phyloP scores from a whole-genome alignment of 1,140 invertebrate species.

The Cepaea nemoralis region DNA sequence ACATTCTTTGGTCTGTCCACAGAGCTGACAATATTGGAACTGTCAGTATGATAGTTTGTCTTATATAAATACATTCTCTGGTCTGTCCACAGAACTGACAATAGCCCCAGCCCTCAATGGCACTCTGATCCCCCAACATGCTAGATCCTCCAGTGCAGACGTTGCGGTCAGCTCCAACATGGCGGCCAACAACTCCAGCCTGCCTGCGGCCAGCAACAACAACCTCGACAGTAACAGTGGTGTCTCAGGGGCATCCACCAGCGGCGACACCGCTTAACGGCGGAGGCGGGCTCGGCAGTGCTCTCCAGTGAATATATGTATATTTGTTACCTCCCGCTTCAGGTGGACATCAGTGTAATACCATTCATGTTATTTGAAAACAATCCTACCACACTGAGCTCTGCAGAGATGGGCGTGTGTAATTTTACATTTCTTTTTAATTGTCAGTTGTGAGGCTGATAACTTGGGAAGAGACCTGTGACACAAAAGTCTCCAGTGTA shows the following conservation, averaged over 20 bases:
- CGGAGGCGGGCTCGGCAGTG: neutral
- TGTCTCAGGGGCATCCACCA: slow-evolving; percentile 9
- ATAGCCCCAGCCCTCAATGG: slow-evolving; percentile 84
- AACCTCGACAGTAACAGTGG: slow-evolving; percentile 18
- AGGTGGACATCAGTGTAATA: neutral
- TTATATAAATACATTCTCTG: too few relatives aligned
- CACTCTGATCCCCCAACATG: slow-evolving; percentile 81
- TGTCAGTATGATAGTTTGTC: too few relatives aligned
- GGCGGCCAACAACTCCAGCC: neutral
- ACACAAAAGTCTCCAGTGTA: neutral
- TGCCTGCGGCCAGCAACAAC: slow-evolving; percentile 21
- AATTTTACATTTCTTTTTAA: neutral
- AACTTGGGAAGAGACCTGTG: neutral
- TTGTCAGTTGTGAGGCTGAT: neutral
- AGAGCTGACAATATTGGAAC: too few relatives aligned
- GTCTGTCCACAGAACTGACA: slow-evolving; percentile 78
- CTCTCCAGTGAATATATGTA: neutral
- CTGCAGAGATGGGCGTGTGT: neutral
- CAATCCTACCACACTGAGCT: neutral
- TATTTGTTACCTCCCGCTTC: neutral
- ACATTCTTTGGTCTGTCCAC: too few relatives aligned
- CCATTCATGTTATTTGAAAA: neutral
- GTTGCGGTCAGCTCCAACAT: neutral
- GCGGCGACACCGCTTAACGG: slow-evolving; percentile 28
- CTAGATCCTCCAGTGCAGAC: slow-evolving; percentile 45